Evolutionary conservation across 2,888 invertebrate species (phyloP).

Genomic region (Philereme vetulata): DNA sequence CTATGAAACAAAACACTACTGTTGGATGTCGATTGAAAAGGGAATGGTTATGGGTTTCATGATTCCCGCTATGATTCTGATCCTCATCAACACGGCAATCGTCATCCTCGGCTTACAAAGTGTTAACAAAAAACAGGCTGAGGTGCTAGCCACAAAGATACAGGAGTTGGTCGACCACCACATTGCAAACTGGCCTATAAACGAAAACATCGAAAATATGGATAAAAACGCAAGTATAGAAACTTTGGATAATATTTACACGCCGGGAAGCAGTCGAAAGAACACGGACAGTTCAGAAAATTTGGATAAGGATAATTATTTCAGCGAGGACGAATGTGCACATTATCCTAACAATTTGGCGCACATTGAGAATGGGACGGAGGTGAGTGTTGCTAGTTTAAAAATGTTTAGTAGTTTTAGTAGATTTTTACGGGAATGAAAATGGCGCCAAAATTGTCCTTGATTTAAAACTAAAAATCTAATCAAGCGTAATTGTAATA

Average conservation of each 20-base stretch:
- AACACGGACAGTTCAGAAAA: constrained; percentile 76
- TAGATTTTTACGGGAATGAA: not conserved
- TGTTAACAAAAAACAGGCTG: constrained; percentile 74
- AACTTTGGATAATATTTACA: constrained; percentile 66
- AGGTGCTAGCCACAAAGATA: constrained; percentile 73
- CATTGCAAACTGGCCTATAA: constrained; percentile 70
- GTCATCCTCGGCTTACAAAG: constrained; percentile 83
- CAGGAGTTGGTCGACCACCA: constrained; percentile 74
- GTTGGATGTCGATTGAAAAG: constrained; percentile 90
- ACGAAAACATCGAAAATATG: constrained; percentile 40
- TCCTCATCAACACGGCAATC: constrained; percentile 85
- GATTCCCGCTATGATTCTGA: constrained; percentile 87
- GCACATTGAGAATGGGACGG: constrained; percentile 58
- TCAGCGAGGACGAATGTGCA: constrained; percentile 67
- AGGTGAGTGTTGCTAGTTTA: constrained; percentile 49
- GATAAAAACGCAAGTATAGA: constrained; percentile 67
- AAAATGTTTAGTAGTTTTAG: not conserved
- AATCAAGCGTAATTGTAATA: no score
- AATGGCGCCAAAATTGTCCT: constrained; percentile 4
- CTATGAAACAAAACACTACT: constrained; percentile 89
- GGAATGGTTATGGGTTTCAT: constrained; percentile 91
- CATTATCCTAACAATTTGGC: constrained; percentile 58
- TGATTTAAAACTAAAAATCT: not conserved
- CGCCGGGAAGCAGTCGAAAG: constrained; percentile 70
- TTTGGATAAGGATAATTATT: constrained; percentile 67